Conservation (phyloP, 2,113 vertebrate genomes). For the Myotis yumanensis region DNA sequence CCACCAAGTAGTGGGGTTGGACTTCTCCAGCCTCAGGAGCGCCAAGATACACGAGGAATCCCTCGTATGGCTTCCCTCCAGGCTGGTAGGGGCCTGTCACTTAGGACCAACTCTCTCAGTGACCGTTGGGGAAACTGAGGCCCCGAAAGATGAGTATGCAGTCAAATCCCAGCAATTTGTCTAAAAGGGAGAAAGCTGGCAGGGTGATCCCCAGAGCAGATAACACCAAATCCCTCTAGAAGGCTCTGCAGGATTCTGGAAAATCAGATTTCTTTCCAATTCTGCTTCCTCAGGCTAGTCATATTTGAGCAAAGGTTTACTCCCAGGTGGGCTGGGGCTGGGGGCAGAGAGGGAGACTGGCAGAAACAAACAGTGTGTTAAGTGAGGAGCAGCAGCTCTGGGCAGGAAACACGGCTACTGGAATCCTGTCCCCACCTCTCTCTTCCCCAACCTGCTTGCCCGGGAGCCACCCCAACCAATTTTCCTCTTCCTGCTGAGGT, state of each 20-base stretch:
- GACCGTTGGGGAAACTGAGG: neutral
- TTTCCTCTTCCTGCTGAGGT: neutral
- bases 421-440: neutral
- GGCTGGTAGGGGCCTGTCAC: neutral
- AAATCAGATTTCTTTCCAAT: constrained; percentile 39
- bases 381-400: neutral
- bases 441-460: neutral
- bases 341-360: neutral
- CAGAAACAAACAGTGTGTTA: neutral
- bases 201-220: neutral
- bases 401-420: neutral
- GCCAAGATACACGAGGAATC: neutral
- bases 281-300: constrained; percentile 2
- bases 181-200: neutral
- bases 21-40: neutral
- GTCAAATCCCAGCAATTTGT: neutral
- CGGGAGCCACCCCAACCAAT: neutral
- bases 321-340: neutral
- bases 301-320: constrained; percentile 1
- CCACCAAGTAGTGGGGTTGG: neutral
- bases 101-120: neutral
- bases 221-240: neutral
- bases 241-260: constrained; percentile 29
- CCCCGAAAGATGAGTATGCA: neutral
- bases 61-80: neutral